Evolutionary conservation across 2,888 invertebrate genomes (phyloP).

Genomic region (Thecocarcelia acutangulata): DNA sequence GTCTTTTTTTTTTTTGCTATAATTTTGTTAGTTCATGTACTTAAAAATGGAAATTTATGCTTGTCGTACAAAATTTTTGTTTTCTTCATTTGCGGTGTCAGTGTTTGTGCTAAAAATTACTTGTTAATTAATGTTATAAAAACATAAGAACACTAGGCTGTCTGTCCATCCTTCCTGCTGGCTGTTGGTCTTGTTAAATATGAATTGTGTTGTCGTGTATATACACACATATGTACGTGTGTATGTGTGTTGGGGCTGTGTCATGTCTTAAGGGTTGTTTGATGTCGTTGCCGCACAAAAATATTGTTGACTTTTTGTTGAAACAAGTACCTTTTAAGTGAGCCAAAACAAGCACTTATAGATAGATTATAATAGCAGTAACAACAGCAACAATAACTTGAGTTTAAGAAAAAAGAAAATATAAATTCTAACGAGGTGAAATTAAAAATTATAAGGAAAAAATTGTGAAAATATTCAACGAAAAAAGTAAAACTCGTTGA

Average conservation of each 20-base stretch:
- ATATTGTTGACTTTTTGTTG: slow-evolving; percentile 61
- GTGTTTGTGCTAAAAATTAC: slow-evolving; percentile 43
- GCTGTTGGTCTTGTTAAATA: slow-evolving; percentile 7
- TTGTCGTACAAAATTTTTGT: slow-evolving; percentile 28
- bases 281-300: slow-evolving; percentile 30
- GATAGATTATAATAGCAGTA: slow-evolving; percentile 51
- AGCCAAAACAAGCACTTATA: slow-evolving; percentile 58
- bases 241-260: slow-evolving; percentile 1
- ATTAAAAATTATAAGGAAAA: background rate
- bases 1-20: background rate
- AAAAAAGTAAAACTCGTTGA: background rate
- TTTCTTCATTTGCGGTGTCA: slow-evolving; percentile 29
- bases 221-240: too few species aligned
- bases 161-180: background rate
- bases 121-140: slow-evolving; percentile 60
- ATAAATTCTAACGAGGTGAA: background rate
- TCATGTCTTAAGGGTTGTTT: slow-evolving; percentile 15
- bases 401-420: slow-evolving; percentile 3
- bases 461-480: too few species aligned
- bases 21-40: slow-evolving; percentile 2
- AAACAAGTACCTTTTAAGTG: slow-evolving; percentile 57
- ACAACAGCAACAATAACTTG: slow-evolving; percentile 6
- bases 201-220: background rate
- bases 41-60: slow-evolving; percentile 48
- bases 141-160: slow-evolving; percentile 20